These are phyloP conservation scores for Heteromurus nitidus DNA, from an alignment of 2,888 invertebrate genomes.

Conservation along the genomic window DNA sequence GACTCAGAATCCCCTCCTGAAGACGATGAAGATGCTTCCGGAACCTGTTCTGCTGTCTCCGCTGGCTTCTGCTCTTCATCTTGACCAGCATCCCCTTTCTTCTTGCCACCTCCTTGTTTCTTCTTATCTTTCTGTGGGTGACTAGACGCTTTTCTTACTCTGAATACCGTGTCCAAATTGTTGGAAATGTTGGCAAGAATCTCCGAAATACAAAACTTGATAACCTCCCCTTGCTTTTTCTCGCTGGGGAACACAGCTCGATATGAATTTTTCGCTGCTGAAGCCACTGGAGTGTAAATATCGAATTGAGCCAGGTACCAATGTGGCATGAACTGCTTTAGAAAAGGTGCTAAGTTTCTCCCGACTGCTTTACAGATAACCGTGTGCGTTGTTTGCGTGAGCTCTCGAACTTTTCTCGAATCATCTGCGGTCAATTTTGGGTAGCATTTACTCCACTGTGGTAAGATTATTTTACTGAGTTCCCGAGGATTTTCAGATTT, in stretches of 20 bases:
- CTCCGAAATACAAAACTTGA: slow-evolving; percentile 88
- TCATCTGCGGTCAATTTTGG: slow-evolving; percentile 68
- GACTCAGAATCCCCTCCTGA: slow-evolving; percentile 56
- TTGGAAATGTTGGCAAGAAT: slow-evolving; percentile 78
- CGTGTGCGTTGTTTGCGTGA: slow-evolving; percentile 59
- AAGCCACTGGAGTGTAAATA: slow-evolving; percentile 88
- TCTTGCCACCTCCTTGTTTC: slow-evolving; percentile 9
- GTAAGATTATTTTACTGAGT: slow-evolving; percentile 46
- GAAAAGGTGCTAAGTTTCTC: slow-evolving; percentile 85
- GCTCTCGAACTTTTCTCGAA: slow-evolving; percentile 69
- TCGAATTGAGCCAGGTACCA: slow-evolving; percentile 93
- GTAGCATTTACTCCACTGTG: slow-evolving; percentile 56
- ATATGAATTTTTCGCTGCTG: slow-evolving; percentile 83
- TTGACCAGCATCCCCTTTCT: slow-evolving; percentile 7
- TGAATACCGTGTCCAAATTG: slow-evolving; percentile 48
- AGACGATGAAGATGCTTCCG: not conserved
- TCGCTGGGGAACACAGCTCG: slow-evolving; percentile 86
- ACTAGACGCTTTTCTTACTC: not conserved
- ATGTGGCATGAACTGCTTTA: slow-evolving; percentile 85
- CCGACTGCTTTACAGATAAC: slow-evolving; percentile 78
- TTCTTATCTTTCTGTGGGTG: slow-evolving; percentile 26
- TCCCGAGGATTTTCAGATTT: slow-evolving; percentile 26
- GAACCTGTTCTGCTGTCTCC: slow-evolving; percentile 4
- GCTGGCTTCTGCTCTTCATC: not conserved
- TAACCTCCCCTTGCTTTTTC: slow-evolving; percentile 84